Evolutionary conservation across 1,140 invertebrate genomes (phyloP).

Genomic region (Pseudomyrmex dendroicus): DNA sequence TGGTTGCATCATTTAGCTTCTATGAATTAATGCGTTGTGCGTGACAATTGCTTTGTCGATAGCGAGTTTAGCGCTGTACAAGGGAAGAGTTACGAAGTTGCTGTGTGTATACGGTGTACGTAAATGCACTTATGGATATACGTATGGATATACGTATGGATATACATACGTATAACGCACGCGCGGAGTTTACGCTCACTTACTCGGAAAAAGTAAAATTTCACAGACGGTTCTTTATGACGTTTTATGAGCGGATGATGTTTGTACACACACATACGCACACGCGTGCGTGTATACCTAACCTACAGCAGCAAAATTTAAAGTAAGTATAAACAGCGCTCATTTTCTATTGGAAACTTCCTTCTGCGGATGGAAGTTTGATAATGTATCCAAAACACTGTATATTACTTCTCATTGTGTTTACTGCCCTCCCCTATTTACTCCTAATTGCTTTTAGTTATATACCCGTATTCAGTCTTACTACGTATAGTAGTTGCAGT

Average conservation of each 20-base stretch:
- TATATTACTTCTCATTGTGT: background rate
- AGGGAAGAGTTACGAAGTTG: conserved; percentile 37
- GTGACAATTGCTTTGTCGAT: conserved; percentile 56
- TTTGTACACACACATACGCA: background rate
- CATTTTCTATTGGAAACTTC: background rate
- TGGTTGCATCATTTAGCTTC: conserved; percentile 23
- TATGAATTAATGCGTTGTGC: conserved; percentile 44
- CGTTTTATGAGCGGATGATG: background rate
- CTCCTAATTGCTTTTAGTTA: background rate
- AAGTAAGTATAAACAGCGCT: background rate
- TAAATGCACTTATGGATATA: background rate
- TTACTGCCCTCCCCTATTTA: conserved; percentile 3
- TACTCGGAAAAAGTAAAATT: background rate
- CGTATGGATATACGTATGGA: background rate
- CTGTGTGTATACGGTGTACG: background rate
- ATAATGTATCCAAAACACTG: background rate
- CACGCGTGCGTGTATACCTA: background rate
- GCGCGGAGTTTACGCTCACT: background rate
- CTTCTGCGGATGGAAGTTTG: background rate
- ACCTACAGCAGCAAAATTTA: no score
- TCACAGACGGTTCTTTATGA: background rate
- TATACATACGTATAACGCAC: background rate
- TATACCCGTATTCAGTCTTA: background rate
- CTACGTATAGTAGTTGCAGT: background rate
- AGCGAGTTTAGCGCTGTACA: conserved; percentile 5